phyloP scores from a whole-genome alignment of 1,140 invertebrate species.

The Drosophila seguyi region DNA sequence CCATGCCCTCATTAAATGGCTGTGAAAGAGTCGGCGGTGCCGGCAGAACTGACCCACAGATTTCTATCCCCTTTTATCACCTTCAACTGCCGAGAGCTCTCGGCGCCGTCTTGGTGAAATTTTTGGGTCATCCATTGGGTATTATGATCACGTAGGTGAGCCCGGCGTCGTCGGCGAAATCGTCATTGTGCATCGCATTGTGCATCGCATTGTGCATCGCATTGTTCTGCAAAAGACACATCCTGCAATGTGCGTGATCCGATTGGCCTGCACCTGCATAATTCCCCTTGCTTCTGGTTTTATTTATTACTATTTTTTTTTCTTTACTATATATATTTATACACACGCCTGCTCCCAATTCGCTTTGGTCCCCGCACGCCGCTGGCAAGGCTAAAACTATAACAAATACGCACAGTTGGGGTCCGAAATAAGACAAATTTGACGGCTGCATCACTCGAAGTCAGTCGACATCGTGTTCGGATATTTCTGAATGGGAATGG shows the following conservation, averaged over 20 bases:
- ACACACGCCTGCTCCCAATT: constrained; percentile 74
- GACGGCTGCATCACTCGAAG: constrained; percentile 62
- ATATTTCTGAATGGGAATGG: constrained; percentile 73
- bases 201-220: constrained; percentile 40
- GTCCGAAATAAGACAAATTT: constrained; percentile 61
- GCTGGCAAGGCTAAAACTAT: constrained; percentile 67
- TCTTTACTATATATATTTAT: constrained; percentile 36
- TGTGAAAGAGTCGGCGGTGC: constrained; percentile 22
- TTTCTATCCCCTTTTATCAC: constrained; percentile 45
- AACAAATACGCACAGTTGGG: constrained; percentile 53
- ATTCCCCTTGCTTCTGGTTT: constrained; percentile 41
- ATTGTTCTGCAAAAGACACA: constrained; percentile 51
- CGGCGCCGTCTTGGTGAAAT: constrained; percentile 41
- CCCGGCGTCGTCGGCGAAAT: constrained; percentile 51
- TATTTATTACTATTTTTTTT: constrained; percentile 32
- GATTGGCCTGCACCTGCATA: constrained; percentile 76
- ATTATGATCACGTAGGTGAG: constrained; percentile 78
- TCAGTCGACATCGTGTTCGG: constrained; percentile 51
- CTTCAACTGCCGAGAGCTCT: constrained; percentile 20
- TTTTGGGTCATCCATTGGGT: constrained; percentile 78
- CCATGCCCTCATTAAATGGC: constrained; percentile 47
- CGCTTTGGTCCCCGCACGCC: constrained; percentile 37
- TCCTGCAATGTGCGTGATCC: constrained; percentile 69
- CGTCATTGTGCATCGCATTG: constrained; percentile 38
- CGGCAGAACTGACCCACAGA: constrained; percentile 44